Conservation (phyloP, 2,888 invertebrate species). For the Netelia melanura region DNA sequence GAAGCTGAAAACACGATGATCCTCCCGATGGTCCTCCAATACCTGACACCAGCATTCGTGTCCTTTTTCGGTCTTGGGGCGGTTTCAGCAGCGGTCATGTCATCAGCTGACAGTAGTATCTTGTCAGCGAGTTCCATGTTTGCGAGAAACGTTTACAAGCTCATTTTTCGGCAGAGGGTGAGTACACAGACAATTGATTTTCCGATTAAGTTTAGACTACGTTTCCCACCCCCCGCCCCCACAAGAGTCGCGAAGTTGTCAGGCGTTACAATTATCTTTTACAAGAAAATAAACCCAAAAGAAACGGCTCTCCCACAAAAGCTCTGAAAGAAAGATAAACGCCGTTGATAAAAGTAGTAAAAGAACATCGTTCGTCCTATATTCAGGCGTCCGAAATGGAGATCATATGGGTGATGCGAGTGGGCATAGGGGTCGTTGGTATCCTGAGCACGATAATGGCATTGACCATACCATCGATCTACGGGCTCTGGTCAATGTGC, state of each 20-base stretch:
- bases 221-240: neutral
- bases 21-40: conserved; percentile 98
- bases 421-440: conserved; percentile 96
- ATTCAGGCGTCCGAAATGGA: conserved; percentile 97
- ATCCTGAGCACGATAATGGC: conserved; percentile 97
- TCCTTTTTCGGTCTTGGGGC: conserved; percentile 99
- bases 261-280: neutral
- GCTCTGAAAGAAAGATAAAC: neutral
- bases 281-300: neutral
- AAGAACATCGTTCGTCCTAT: conserved; percentile 15
- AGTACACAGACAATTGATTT: conserved; percentile 74
- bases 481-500: conserved; percentile 99
- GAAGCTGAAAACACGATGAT: conserved; percentile 96
- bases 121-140: conserved; percentile 99
- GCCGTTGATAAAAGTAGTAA: conserved; percentile 28
- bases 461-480: conserved; percentile 98
- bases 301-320: neutral
- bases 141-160: conserved; percentile 98
- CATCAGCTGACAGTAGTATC: conserved; percentile 99
- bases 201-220: neutral
- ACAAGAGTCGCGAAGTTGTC: conserved; percentile 4
- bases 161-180: conserved; percentile 97
- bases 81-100: conserved; percentile 99
- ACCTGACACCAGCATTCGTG: conserved; percentile 97
- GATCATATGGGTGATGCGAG: conserved; percentile 98